Percentiles rank a stretch among this genome's conserved stretches.
Evolutionary conservation across 2,113 vertebrate species (phyloP).

Genomic region (Tichodroma muraria): DNA sequence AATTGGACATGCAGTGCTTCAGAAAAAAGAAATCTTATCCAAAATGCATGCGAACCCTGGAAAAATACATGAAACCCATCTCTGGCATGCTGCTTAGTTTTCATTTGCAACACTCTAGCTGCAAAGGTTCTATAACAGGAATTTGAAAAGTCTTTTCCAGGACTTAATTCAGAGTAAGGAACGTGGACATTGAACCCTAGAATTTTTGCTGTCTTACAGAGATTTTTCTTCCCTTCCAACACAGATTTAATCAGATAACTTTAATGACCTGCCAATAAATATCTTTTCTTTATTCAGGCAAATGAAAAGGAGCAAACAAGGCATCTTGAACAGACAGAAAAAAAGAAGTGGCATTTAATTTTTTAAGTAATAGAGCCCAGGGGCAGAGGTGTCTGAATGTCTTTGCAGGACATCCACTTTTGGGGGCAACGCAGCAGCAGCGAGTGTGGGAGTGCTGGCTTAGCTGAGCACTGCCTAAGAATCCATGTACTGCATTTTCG

Average conservation of each 20-base stretch:
- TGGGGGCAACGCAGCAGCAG: not conserved
- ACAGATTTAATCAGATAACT: not conserved
- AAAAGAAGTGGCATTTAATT: not conserved
- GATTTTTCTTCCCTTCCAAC: not conserved
- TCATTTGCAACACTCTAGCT: not conserved
- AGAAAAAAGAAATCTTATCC: not conserved
- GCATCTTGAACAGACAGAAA: not conserved
- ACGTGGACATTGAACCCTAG: not conserved
- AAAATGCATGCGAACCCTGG: not conserved
- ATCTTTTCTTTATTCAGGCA: not conserved
- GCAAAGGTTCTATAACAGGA: not conserved
- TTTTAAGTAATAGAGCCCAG: not conserved
- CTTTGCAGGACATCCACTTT: not conserved
- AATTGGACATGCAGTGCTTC: not conserved
- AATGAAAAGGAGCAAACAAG: not conserved
- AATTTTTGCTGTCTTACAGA: not conserved
- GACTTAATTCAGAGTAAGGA: not conserved
- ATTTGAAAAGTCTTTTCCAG: not conserved
- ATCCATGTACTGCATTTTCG: accelerated
- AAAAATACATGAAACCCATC: not conserved
- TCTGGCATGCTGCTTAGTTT: not conserved
- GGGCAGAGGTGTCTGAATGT: not conserved
- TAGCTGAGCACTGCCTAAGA: not conserved
- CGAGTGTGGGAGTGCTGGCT: not conserved
- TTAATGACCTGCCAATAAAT: not conserved